These are phyloP conservation scores for Drosophila kanekoi DNA, from an alignment of 2,888 invertebrate species.

Conservation along the genomic window DNA sequence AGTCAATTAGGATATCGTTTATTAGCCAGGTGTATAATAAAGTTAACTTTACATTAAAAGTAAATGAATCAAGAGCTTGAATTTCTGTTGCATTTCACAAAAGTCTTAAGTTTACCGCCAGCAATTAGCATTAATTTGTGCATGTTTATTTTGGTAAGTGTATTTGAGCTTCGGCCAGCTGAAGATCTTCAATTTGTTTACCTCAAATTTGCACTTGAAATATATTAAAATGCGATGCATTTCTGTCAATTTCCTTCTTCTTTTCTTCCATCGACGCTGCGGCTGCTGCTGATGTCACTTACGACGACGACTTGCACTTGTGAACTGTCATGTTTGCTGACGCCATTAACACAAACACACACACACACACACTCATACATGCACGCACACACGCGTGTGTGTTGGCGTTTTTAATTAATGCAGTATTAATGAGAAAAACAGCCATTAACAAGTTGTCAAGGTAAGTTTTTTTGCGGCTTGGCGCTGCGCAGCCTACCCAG, in stretches of 20 bases:
- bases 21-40: too few species aligned
- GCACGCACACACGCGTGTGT: conserved; percentile 36
- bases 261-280: conserved; percentile 19
- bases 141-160: not conserved
- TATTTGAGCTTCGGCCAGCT: conserved; percentile 10
- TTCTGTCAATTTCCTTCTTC: conserved; percentile 22
- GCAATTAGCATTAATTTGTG: too few species aligned
- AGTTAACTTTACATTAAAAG: too few species aligned
- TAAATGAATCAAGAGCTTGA: too few species aligned
- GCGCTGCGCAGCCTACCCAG: conserved; percentile 18
- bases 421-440: conserved; percentile 85
- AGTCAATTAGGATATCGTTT: too few species aligned
- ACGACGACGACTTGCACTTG: conserved; percentile 59
- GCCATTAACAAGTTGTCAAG: conserved; percentile 86
- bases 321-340: conserved; percentile 69
- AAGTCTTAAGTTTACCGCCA: too few species aligned
- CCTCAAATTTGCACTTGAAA: conserved; percentile 21
- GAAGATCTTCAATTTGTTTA: conserved; percentile 5
- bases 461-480: conserved; percentile 75
- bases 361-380: conserved; percentile 22
- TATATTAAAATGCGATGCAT: conserved; percentile 48
- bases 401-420: conserved; percentile 78
- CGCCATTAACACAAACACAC: conserved; percentile 51
- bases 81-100: too few species aligned
- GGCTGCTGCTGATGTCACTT: conserved; percentile 24